phyloP scores from a whole-genome alignment of 2,797 vertebrate species.

The Takifugu ocellatus region DNA sequence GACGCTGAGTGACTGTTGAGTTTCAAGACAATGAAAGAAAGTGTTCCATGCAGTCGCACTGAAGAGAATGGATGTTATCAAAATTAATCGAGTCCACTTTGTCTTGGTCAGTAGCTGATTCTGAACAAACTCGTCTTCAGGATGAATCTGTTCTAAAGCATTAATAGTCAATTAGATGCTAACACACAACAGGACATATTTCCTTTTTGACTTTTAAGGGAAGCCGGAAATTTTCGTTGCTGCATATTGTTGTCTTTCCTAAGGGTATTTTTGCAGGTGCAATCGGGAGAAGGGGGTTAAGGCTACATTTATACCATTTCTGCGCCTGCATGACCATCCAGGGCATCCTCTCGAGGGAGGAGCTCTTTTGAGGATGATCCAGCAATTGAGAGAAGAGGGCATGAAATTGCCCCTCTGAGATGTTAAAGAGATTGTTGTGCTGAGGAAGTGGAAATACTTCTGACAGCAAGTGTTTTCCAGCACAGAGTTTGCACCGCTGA shows the following conservation, averaged over 20 bases:
- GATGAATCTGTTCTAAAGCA: too few relatives aligned
- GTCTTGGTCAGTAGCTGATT: too few relatives aligned
- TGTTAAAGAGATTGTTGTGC: constrained; percentile 42
- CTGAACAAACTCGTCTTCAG: too few relatives aligned
- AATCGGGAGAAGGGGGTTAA: constrained; percentile 27
- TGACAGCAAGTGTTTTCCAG: constrained; percentile 14
- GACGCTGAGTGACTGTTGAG: too few relatives aligned
- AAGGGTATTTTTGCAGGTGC: constrained; percentile 31
- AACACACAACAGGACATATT: too few relatives aligned
- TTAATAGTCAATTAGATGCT: too few relatives aligned
- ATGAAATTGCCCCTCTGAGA: constrained; percentile 61
- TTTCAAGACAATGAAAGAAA: too few relatives aligned
- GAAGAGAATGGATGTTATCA: too few relatives aligned
- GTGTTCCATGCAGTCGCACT: too few relatives aligned
- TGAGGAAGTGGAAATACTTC: constrained; percentile 39
- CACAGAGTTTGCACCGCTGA: constrained; percentile 23
- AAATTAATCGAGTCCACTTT: too few relatives aligned
- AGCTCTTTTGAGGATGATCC: constrained; percentile 54
- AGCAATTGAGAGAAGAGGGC: constrained; percentile 53
- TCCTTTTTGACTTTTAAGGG: constrained; percentile 19
- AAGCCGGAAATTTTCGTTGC: too few relatives aligned
- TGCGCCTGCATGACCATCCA: constrained; percentile 47
- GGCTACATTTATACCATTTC: constrained; percentile 39
- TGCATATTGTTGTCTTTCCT: constrained; percentile 24
- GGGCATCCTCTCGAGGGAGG: constrained; percentile 33